Conservation (phyloP, 1,140 invertebrate genomes). For the Palaemon carinicauda region DNA sequence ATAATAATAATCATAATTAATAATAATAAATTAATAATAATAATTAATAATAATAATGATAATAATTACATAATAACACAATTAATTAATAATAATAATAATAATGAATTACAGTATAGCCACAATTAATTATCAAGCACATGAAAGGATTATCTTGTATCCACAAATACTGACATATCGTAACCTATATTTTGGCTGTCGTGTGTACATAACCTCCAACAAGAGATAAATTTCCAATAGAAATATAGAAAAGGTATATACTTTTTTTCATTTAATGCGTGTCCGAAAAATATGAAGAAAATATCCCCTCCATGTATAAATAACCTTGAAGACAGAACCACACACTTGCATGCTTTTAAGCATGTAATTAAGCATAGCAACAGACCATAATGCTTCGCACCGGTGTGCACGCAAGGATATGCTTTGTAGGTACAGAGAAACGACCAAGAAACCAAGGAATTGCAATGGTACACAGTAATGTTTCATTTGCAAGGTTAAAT, state of each 20-base stretch:
- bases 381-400: not conserved
- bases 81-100: not conserved
- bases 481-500: too few species aligned
- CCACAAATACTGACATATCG: too few species aligned
- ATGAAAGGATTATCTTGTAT: too few species aligned
- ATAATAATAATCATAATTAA: slow-evolving; percentile 7
- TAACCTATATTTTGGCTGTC: too few species aligned
- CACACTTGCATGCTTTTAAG: too few species aligned
- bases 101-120: too few species aligned
- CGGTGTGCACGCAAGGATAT: not conserved
- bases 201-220: too few species aligned
- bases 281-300: not conserved
- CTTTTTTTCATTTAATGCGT: not conserved
- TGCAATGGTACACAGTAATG: too few species aligned
- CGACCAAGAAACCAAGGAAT: not conserved
- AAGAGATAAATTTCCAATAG: too few species aligned
- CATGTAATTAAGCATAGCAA: not conserved
- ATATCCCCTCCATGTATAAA: not conserved
- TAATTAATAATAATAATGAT: slow-evolving; percentile 3
- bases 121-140: too few species aligned
- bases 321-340: too few species aligned
- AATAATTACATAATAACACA: not conserved
- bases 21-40: slow-evolving; percentile 18
- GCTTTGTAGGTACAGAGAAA: not conserved
- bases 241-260: too few species aligned